A percentile compares a stretch with the other conserved stretches of the same genome.
These are phyloP conservation scores for Asarcornis scutulata DNA, from an alignment of 2,113 vertebrate species.

Conservation along the genomic window DNA sequence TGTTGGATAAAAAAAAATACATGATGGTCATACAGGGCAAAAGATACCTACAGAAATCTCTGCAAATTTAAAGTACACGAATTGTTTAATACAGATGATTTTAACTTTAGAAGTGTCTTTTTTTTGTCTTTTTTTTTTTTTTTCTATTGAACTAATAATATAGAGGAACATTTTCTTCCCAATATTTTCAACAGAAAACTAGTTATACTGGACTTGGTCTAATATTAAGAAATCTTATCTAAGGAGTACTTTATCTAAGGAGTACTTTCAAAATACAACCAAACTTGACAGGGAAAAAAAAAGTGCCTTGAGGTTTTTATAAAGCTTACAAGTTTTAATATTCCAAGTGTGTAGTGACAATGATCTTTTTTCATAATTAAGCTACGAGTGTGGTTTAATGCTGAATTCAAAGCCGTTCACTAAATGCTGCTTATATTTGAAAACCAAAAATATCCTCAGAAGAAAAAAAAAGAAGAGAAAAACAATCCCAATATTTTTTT, in stretches of 20 bases:
- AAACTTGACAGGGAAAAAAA: conserved; percentile 20
- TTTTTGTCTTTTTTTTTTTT: background rate
- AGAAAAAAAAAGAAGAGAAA: background rate
- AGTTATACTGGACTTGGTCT: background rate
- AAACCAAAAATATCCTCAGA: background rate
- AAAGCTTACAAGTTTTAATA: conserved; percentile 45
- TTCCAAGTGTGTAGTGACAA: conserved; percentile 21
- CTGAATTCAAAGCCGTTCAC: conserved; percentile 14
- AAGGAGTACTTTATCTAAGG: background rate
- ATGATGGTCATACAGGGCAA: background rate
- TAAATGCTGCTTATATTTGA: background rate
- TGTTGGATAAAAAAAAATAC: background rate
- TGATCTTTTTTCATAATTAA: conserved; percentile 48
- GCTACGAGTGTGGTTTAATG: background rate
- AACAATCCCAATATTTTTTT: background rate
- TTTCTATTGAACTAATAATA: background rate
- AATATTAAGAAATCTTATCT: conserved; percentile 48
- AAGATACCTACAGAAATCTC: background rate
- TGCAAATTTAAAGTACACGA: background rate
- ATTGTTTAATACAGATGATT: background rate
- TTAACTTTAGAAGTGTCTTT: background rate
- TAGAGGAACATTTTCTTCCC: background rate
- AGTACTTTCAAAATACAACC: conserved; percentile 26
- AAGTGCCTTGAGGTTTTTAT: conserved; percentile 47
- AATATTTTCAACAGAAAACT: conserved; percentile 1